A percentile compares a stretch with the other conserved stretches of the same genome.
These are phyloP conservation scores for Bothrops jararaca DNA, from an alignment of 2,113 vertebrate genomes.

Conservation along the genomic window DNA sequence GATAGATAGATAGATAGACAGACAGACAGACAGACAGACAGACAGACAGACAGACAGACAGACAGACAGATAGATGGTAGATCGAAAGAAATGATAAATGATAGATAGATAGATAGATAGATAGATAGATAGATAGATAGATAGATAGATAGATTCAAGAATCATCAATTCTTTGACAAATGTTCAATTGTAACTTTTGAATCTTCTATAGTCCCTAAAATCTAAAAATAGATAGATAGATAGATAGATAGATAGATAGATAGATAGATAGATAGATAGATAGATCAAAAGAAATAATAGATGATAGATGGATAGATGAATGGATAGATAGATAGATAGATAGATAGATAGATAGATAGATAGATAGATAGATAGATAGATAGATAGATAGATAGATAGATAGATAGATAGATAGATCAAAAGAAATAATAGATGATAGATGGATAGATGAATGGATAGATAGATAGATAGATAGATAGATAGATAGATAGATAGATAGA, in stretches of 20 bases:
- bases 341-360: neutral
- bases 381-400: neutral
- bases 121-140: neutral
- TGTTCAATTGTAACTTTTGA: neutral
- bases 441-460: no score
- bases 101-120: neutral
- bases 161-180: neutral
- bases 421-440: neutral
- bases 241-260: neutral
- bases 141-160: neutral
- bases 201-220: neutral
- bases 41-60: no score
- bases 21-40: no score
- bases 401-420: neutral
- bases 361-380: neutral
- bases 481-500: no score
- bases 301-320: neutral
- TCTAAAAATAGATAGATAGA: slow-evolving; percentile 32
- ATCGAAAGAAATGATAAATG: neutral
- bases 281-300: no score
- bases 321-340: neutral
- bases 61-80: no score
- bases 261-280: neutral
- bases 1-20: no score
- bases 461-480: no score